Evolutionary conservation across 1,140 invertebrate genomes (phyloP), one percentile per base, ranked within the genome.

Genomic region (Phocides pigmalion): DNA sequence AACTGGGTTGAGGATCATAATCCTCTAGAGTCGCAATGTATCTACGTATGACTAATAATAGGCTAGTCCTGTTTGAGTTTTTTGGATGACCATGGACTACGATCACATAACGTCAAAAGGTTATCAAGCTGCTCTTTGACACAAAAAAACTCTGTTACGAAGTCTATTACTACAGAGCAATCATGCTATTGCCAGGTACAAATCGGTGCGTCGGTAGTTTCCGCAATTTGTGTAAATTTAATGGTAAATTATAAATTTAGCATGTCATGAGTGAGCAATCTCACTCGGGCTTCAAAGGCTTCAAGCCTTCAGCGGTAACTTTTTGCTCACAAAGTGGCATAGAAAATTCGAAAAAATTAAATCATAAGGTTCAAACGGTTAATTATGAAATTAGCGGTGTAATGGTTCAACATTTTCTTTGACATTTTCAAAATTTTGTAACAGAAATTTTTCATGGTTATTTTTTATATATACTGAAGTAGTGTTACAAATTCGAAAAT

Each of bases 311-410:
- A 14, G 12, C 6, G 51, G 37, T 22, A 39, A 54, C 12, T 22
- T 54, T 54, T 25, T 42, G 19, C 51, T 19, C 35, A 22, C 22
- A 42, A 54, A 54, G 35, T 54, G 37, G 17, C 35, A 35, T 50
- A 6, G 17, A 39, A 54, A 54, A 54, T 42, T 41, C 6, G 51
- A 39, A 42, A 56, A 56, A 56, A 56, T 42, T 44, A 25, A 56
- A 56, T 56, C 53, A 56, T 56, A 42, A 25, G 12, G 20, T 54
- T 54, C 32, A 53, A 39, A 37, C 16, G 16, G 50, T 37, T 8
- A 5, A 49, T 49, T 49, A 49, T 14, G 25, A 49, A 32, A 51
- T 51, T 32, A 32, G 22, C 6, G 15, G n/a, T 11, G 6, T 4
- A n/a, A 25, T 54, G 51, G 41, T 4, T 41, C 12, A 12, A 41